Conservation (phyloP, 2,888 invertebrate species). For the Drosophila buzzatii region DNA sequence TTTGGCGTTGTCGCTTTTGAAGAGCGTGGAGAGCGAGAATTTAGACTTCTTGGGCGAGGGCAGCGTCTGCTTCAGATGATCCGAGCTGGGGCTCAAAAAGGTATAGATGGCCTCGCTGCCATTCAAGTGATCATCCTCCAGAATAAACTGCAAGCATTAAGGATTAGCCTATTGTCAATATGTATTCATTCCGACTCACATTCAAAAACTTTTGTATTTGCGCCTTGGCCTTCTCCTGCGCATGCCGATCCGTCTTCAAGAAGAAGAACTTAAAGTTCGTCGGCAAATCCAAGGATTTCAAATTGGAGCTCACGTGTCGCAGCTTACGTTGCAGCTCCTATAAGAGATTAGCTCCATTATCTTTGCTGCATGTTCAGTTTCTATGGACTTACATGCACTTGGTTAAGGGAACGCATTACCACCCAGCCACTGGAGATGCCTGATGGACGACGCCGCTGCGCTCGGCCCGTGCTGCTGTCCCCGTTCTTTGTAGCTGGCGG, state of each 20-base stretch:
- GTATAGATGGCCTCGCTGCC: constrained; percentile 96
- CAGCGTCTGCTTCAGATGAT: constrained; percentile 92
- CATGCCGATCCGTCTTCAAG: constrained; percentile 92
- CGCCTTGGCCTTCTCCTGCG: constrained; percentile 92
- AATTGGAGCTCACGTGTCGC: constrained; percentile 91
- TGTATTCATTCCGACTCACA: constrained; percentile 86
- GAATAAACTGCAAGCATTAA: constrained; percentile 88
- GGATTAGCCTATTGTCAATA: neutral
- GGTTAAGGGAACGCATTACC: constrained; percentile 88
- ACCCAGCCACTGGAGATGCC: constrained; percentile 90
- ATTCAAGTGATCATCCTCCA: constrained; percentile 94
- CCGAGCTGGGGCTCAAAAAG: constrained; percentile 96
- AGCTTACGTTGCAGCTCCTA: constrained; percentile 94
- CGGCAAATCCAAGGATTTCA: constrained; percentile 93
- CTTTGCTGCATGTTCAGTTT: neutral
- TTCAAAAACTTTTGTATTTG: constrained; percentile 94
- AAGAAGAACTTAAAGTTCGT: constrained; percentile 93
- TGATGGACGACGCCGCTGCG: constrained; percentile 85
- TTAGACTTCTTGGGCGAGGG: constrained; percentile 93
- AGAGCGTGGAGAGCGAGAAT: constrained; percentile 94
- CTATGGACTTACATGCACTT: constrained; percentile 87
- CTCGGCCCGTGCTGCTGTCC: constrained; percentile 66
- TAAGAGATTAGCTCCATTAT: constrained; percentile 71
- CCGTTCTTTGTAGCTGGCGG: constrained; percentile 59
- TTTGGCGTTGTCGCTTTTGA: constrained; percentile 89